These are phyloP conservation scores for Saccopteryx leptura DNA, from an alignment of 2,113 vertebrate species.

Conservation along the genomic window DNA sequence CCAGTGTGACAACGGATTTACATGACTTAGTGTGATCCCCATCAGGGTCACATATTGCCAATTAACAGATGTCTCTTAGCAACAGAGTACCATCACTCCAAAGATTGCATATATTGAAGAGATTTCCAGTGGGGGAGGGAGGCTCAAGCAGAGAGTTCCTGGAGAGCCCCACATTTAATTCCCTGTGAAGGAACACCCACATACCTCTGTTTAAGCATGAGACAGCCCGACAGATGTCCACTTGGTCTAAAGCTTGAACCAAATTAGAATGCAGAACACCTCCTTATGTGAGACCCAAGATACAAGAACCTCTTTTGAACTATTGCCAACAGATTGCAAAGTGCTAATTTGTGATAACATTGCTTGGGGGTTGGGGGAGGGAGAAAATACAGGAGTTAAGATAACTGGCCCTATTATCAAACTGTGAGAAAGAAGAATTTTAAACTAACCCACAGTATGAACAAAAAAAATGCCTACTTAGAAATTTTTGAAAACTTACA, in stretches of 20 bases:
- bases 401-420: constrained; percentile 54
- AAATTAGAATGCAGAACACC: constrained; percentile 35
- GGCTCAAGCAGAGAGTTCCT: neutral
- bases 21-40: constrained; percentile 7
- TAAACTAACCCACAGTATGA: neutral
- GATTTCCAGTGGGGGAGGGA: neutral
- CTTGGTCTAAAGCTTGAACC: constrained; percentile 16
- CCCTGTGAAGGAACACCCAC: neutral
- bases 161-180: neutral
- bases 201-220: constrained; percentile 33
- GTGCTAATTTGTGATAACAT: constrained; percentile 57
- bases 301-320: constrained; percentile 56
- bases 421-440: constrained; percentile 15
- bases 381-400: constrained; percentile 27
- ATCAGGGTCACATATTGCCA: constrained; percentile 41
- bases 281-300: neutral
- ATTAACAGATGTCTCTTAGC: constrained; percentile 58
- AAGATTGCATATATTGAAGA: constrained; percentile 39
- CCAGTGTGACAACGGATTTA: neutral
- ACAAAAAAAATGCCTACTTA: neutral
- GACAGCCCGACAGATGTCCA: neutral
- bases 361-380: neutral
- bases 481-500: constrained; percentile 46
- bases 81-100: constrained; percentile 45
- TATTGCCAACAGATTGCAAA: constrained; percentile 62